Evolutionary conservation across 2,113 vertebrate species (phyloP).

Genomic region (Dicentrarchus labrax): DNA sequence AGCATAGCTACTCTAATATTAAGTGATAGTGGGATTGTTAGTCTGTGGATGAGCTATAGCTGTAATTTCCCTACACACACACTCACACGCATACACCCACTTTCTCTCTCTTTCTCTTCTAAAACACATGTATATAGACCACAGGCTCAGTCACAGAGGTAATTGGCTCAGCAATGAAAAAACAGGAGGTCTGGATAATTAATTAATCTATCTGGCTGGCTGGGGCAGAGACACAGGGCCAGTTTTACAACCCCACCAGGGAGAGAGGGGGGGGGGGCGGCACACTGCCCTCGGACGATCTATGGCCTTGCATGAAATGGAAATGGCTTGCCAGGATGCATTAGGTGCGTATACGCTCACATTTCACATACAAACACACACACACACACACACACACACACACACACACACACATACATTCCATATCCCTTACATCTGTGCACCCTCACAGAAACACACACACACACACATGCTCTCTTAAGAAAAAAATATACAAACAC

Average conservation of each 20-base stretch:
- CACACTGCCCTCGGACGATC: conserved; percentile 83
- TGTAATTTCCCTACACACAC: conserved; percentile 88
- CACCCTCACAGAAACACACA: neutral
- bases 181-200: conserved; percentile 90
- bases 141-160: conserved; percentile 89
- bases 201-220: conserved; percentile 98
- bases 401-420: conserved; percentile 29
- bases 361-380: conserved; percentile 12
- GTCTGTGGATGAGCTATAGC: conserved; percentile 87
- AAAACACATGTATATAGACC: conserved; percentile 87
- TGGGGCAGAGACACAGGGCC: conserved; percentile 89
- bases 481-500: neutral
- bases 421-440: neutral
- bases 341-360: conserved; percentile 34
- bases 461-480: neutral
- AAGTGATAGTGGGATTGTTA: conserved; percentile 63
- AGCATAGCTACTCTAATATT: conserved; percentile 49
- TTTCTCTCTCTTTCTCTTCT: conserved; percentile 22
- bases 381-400: no score
- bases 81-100: conserved; percentile 6
- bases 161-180: conserved; percentile 87
- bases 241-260: conserved; percentile 91
- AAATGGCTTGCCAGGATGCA: conserved; percentile 51
- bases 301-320: conserved; percentile 61
- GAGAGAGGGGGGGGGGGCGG: conserved; percentile 31